Percentiles rank a stretch among this genome's conserved stretches.
These are phyloP conservation scores for Bostrychus sinensis DNA, from an alignment of 2,113 vertebrate species.

Conservation along the genomic window DNA sequence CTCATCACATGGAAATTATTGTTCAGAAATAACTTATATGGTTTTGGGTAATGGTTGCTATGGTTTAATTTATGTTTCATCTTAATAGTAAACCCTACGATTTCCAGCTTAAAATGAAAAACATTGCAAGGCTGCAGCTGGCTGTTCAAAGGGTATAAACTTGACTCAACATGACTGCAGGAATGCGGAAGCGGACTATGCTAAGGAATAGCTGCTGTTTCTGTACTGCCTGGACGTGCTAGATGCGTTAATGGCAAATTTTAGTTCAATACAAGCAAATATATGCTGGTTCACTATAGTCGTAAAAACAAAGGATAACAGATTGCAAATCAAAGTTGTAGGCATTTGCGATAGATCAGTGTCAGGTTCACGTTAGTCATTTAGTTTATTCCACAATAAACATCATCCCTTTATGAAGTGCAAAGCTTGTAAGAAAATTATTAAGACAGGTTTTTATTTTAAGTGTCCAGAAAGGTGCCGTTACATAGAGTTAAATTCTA, in stretches of 20 bases:
- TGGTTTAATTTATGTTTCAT: no score
- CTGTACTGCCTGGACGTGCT: background rate
- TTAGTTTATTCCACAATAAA: no score
- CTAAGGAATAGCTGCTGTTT: background rate
- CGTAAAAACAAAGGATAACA: no score
- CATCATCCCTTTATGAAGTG: no score
- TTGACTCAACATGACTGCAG: constrained; percentile 58
- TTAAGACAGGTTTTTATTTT: background rate
- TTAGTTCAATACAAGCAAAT: rapidly evolving
- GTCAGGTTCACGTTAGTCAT: no score
- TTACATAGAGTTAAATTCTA: background rate
- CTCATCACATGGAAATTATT: no score
- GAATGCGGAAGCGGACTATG: constrained; percentile 71
- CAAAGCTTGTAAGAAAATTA: background rate
- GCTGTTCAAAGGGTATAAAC: constrained; percentile 26
- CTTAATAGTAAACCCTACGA: background rate
- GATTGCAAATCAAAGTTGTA: no score
- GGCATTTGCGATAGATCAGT: no score
- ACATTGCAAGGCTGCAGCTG: constrained; percentile 6
- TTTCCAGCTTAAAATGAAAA: background rate
- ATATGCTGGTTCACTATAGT: background rate
- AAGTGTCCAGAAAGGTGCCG: background rate
- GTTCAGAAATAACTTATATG: no score
- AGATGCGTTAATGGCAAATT: background rate
- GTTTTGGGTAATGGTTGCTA: no score